Conservation (phyloP, 1,140 invertebrate species). For the Drosophila kohkoa region DNA sequence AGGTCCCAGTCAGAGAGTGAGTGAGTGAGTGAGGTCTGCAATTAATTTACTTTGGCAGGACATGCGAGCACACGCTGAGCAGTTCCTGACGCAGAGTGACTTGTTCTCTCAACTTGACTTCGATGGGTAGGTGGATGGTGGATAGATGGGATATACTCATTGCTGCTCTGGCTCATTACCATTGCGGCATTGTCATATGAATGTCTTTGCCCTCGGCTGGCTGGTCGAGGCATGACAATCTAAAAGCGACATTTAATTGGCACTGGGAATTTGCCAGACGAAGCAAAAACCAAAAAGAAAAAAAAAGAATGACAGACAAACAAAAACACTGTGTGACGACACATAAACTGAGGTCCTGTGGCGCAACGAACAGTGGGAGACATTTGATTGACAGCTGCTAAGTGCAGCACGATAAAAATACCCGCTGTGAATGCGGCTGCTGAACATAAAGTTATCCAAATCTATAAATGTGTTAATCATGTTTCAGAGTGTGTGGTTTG, state of each 20-base stretch:
- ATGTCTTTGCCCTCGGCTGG: constrained; percentile 43
- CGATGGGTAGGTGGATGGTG: neutral
- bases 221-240: constrained; percentile 56
- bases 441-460: neutral
- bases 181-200: constrained; percentile 67
- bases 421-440: neutral
- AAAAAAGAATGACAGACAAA: constrained; percentile 50
- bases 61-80: constrained; percentile 74
- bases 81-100: constrained; percentile 24
- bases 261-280: constrained; percentile 58
- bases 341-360: constrained; percentile 55
- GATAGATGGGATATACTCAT: neutral
- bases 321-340: constrained; percentile 50
- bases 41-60: constrained; percentile 83
- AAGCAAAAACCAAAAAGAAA: neutral
- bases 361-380: constrained; percentile 64
- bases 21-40: constrained; percentile 44
- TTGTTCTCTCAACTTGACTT: constrained; percentile 29
- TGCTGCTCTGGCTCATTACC: constrained; percentile 60
- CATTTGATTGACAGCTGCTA: constrained; percentile 74
- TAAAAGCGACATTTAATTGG: constrained; percentile 75
- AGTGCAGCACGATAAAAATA: constrained; percentile 39
- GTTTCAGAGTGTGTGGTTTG: neutral
- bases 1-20: constrained; percentile 19
- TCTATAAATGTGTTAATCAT: neutral